Evolutionary conservation across 1,140 invertebrate species (phyloP).

Genomic region (Drosophila orosa): DNA sequence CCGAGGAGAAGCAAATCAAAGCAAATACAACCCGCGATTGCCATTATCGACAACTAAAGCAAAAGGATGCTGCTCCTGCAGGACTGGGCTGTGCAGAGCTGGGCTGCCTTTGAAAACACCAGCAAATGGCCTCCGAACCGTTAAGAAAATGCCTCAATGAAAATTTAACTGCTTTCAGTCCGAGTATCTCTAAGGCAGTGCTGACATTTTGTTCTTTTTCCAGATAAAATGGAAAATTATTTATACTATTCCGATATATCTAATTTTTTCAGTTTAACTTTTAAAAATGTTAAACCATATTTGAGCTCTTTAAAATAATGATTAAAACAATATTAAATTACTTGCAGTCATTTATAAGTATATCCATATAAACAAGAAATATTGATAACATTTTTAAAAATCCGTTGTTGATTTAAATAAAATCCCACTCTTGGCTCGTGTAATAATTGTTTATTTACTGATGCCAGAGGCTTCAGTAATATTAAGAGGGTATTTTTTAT

Average conservation of each 20-base stretch:
- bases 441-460: too few species aligned
- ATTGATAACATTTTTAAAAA: too few species aligned
- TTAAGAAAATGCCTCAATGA: constrained; percentile 26
- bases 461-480: too few species aligned
- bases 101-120: constrained; percentile 52
- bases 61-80: constrained; percentile 3
- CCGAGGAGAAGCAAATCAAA: constrained; percentile 67
- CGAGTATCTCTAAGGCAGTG: constrained; percentile 1
- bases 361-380: too few species aligned
- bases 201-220: not conserved
- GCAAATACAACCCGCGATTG: constrained; percentile 78
- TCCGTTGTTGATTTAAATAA: too few species aligned
- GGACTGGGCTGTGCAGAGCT: not conserved
- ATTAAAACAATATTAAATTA: not conserved
- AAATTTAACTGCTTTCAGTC: constrained; percentile 31
- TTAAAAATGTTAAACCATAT: too few species aligned
- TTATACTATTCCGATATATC: not conserved
- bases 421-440: too few species aligned
- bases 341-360: not conserved
- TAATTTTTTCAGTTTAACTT: too few species aligned
- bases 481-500: too few species aligned
- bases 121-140: constrained; percentile 8
- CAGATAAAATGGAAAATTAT: not conserved
- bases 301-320: too few species aligned
- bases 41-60: constrained; percentile 64